Evolutionary conservation across 2,113 vertebrate species (phyloP), one percentile per base, ranked within the genome.

Genomic region (Poeciliopsis retropinna): DNA sequence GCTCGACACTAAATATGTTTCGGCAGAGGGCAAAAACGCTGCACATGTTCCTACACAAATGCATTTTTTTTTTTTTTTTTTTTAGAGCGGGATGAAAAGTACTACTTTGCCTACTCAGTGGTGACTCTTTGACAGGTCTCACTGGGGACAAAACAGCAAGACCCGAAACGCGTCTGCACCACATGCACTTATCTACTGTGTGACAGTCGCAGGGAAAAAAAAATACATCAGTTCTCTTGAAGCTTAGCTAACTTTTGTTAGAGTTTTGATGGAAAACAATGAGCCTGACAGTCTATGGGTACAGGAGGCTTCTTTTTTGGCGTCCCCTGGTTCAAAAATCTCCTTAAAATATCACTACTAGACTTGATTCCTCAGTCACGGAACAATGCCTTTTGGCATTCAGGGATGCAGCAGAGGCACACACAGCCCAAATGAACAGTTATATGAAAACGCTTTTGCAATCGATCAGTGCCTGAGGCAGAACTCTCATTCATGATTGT

Each of bases 381-480:
- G 80, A 89, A 91, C 79, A 82, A 86, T 89, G 85, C 80, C 72
- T 83, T 79, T 85, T 72, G 81, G 83, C 87, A 85, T 88, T 80
- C 78, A 77, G 81, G 88, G 87, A 86, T 82, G 76, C 80, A 80
- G 83, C 72, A 6, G 73, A 88, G 81, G 76, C 76, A 62, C 82
- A 86, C 78, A 75, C 82, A 81, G 78, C 60, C 81, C 86, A 84
- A 89, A 90, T 83, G 85, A 93, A 72, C 88, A 88, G 83, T 87
- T 85, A 90, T 88, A 89, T 88, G 88, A 92, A 91, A 93, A 91
- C 89, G 77, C 66, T 89, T 88, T 89, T 84, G 72, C 67, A 31
- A 93, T 93, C 87, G 89, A 94, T 93, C 81, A 66, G 82, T 32
- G 88, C 92, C 91, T 66, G 75, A 88, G 91, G 93, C 90, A 91